phyloP scores from a whole-genome alignment of 2,797 vertebrate genomes.

The Picus viridis region DNA sequence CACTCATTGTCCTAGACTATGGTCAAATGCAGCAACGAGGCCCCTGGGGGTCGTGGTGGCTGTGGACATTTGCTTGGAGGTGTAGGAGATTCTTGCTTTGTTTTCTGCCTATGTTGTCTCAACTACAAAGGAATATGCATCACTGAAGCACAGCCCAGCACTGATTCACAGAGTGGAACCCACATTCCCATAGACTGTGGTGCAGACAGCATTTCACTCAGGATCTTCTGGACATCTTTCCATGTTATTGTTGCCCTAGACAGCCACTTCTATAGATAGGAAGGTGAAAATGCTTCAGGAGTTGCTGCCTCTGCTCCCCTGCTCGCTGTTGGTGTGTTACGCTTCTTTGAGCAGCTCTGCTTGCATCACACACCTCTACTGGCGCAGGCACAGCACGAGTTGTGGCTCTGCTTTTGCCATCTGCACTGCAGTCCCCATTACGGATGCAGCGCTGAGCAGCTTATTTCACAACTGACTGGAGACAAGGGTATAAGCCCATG shows the following conservation, averaged over 20 bases:
- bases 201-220: not conserved
- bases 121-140: not conserved
- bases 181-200: not conserved
- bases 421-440: constrained; percentile 73
- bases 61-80: not conserved
- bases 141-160: not conserved
- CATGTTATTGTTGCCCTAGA: not conserved
- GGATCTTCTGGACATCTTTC: not conserved
- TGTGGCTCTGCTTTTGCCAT: constrained; percentile 46
- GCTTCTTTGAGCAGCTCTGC: not conserved
- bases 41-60: not conserved
- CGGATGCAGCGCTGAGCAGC: constrained; percentile 62
- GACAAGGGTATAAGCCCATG: not conserved
- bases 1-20: not conserved
- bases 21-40: not conserved
- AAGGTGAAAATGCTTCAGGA: not conserved
- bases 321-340: not conserved
- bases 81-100: not conserved
- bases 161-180: not conserved
- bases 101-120: not conserved
- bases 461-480: constrained; percentile 66
- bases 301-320: not conserved
- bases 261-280: not conserved
- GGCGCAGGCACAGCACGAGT: not conserved
- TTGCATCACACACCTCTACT: not conserved